A percentile compares a stretch with the other conserved stretches of the same genome.
These are phyloP conservation scores for Nanger granti DNA, from an alignment of 2,113 vertebrate genomes.

Conservation along the genomic window DNA sequence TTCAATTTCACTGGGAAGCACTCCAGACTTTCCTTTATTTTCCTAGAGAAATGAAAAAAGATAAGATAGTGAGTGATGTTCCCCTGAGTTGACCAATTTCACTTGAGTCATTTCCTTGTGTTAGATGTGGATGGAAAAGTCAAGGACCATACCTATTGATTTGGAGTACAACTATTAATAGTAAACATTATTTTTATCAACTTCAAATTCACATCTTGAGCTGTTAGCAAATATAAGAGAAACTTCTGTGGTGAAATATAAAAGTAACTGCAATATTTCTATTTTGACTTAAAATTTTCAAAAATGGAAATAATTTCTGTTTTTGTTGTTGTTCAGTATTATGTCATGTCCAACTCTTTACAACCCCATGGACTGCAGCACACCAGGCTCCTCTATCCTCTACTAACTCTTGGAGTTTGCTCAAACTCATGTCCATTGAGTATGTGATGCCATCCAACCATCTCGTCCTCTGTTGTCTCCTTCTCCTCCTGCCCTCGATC, in stretches of 20 bases:
- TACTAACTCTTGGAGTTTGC: background rate
- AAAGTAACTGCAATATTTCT: background rate
- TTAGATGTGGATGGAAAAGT: background rate
- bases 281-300: background rate
- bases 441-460: background rate
- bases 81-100: background rate
- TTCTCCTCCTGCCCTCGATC: background rate
- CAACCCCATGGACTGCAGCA: background rate
- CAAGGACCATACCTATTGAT: background rate
- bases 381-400: background rate
- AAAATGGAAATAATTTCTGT: background rate
- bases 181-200: background rate
- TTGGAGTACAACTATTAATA: background rate
- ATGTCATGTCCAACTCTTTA: background rate
- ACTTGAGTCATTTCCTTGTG: background rate
- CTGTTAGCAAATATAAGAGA: background rate
- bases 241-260: background rate
- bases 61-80: background rate
- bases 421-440: background rate
- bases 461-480: background rate
- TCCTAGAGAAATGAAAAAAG: conserved; percentile 76
- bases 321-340: background rate
- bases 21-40: conserved; percentile 90
- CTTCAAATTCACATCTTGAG: background rate
- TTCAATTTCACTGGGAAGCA: conserved; percentile 91